A percentile compares a stretch with the other conserved stretches of the same genome.
Conservation (phyloP, 2,797 vertebrate species). For the Chromobotia macracanthus region DNA sequence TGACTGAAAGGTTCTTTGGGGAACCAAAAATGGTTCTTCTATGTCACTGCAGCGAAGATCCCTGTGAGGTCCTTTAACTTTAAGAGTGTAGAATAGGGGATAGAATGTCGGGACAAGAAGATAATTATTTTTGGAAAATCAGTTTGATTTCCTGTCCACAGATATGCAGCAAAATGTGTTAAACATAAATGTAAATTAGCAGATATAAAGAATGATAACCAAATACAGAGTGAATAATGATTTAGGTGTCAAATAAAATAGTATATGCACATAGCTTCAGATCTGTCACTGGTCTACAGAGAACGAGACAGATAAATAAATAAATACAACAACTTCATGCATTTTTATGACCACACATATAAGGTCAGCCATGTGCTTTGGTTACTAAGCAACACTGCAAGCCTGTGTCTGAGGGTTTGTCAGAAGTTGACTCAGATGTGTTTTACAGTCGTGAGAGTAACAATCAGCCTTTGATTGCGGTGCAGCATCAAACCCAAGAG, state of each 20-base stretch:
- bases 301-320: slow-evolving; percentile 55
- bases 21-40: too few relatives aligned
- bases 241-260: too few relatives aligned
- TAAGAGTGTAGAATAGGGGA: too few relatives aligned
- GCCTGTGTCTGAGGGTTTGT: slow-evolving; percentile 73
- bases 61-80: too few relatives aligned
- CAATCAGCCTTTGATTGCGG: slow-evolving; percentile 43
- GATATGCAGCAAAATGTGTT: too few relatives aligned
- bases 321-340: slow-evolving; percentile 79
- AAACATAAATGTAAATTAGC: too few relatives aligned
- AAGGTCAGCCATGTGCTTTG: slow-evolving; percentile 80
- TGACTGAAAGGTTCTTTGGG: too few relatives aligned
- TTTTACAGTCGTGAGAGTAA: slow-evolving; percentile 61
- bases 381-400: slow-evolving; percentile 82
- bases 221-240: too few relatives aligned
- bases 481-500: slow-evolving; percentile 30
- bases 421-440: slow-evolving; percentile 71
- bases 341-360: slow-evolving; percentile 80
- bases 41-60: too few relatives aligned
- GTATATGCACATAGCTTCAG: background rate
- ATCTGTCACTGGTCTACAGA: background rate
- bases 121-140: background rate
- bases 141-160: too few relatives aligned
- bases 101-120: too few relatives aligned
- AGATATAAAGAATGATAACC: too few relatives aligned